These are phyloP conservation scores for Zaprionus inermis DNA, from an alignment of 1,140 invertebrate genomes.

Conservation along the genomic window DNA sequence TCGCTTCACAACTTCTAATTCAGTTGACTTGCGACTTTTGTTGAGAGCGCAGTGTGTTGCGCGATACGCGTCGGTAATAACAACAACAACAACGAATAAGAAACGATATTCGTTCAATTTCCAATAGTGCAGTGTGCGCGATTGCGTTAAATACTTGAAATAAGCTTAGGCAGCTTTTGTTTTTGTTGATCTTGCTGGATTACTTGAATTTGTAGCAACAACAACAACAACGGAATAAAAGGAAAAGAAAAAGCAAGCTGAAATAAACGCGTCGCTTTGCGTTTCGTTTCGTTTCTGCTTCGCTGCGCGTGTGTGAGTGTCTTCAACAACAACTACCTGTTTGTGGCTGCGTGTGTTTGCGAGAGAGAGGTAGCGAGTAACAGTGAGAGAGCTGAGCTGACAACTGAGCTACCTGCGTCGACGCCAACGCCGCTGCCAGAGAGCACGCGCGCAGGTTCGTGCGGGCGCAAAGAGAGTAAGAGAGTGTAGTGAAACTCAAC, in stretches of 20 bases:
- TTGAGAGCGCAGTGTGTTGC: slow-evolving; percentile 38
- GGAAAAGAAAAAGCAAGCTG: slow-evolving; percentile 26
- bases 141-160: not conserved
- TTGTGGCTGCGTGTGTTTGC: slow-evolving; percentile 46
- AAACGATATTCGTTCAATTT: slow-evolving; percentile 22
- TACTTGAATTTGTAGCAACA: slow-evolving; percentile 16
- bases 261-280: slow-evolving; percentile 64
- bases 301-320: slow-evolving; percentile 50
- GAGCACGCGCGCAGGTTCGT: slow-evolving; percentile 12
- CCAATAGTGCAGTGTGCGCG: slow-evolving; percentile 28
- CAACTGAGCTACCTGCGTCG: slow-evolving; percentile 57
- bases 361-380: slow-evolving; percentile 22
- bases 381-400: slow-evolving; percentile 20
- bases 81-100: slow-evolving; percentile 41
- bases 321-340: slow-evolving; percentile 63
- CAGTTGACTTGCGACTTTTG: slow-evolving; percentile 69
- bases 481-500: slow-evolving; percentile 31
- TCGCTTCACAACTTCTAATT: slow-evolving; percentile 55
- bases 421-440: slow-evolving; percentile 30
- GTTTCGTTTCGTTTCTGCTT: slow-evolving; percentile 66
- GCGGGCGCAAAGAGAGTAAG: slow-evolving; percentile 10
- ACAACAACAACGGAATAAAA: not conserved
- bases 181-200: not conserved
- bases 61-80: slow-evolving; percentile 25
- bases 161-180: not conserved